A percentile compares a stretch with the other conserved stretches of the same genome.
Evolutionary conservation across 2,113 vertebrate species (phyloP).

Genomic region (Scolopax mira): DNA sequence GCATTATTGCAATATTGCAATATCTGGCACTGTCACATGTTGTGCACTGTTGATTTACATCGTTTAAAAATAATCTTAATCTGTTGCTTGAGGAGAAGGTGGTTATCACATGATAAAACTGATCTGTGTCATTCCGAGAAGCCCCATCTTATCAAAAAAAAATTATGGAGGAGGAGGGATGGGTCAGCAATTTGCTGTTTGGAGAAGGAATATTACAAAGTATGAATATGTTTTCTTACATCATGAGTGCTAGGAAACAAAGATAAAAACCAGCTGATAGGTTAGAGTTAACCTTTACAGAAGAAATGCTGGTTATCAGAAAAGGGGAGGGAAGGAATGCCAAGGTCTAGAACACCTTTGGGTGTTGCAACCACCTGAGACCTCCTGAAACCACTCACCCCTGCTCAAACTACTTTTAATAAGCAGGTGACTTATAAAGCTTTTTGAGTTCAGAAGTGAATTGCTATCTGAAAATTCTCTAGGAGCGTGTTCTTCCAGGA

Average conservation of each 20-base stretch:
- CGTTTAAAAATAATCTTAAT: neutral
- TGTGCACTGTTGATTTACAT: neutral
- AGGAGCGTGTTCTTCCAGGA: neutral
- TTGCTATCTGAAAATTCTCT: rapidly evolving
- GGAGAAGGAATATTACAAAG: neutral
- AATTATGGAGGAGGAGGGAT: neutral
- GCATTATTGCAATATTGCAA: neutral
- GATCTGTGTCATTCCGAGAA: neutral
- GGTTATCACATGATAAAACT: neutral
- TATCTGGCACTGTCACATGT: neutral
- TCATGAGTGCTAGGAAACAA: neutral
- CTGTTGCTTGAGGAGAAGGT: neutral
- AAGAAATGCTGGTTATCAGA: neutral
- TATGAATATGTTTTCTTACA: neutral
- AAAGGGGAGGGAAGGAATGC: neutral
- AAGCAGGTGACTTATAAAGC: neutral
- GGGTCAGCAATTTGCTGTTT: neutral
- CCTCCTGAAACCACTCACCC: neutral
- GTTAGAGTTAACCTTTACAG: neutral
- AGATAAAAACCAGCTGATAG: neutral
- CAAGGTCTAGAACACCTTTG: neutral
- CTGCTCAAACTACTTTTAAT: neutral
- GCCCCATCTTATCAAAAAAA: neutral
- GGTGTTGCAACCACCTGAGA: neutral
- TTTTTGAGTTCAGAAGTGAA: neutral